Evolutionary conservation across 2,888 invertebrate species (phyloP).

Genomic region (Melanargia galathea): DNA sequence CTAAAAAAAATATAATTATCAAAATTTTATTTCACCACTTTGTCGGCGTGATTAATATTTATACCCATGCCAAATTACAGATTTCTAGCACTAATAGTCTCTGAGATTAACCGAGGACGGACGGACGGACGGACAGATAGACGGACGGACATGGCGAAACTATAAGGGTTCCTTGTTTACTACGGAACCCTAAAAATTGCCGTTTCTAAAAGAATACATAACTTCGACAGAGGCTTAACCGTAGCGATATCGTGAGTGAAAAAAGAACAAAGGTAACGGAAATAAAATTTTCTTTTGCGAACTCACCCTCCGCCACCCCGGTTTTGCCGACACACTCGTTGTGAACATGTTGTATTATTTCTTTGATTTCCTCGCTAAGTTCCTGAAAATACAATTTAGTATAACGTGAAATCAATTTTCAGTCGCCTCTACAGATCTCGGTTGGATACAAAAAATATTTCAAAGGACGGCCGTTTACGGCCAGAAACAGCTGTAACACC

Average conservation of each 20-base stretch:
- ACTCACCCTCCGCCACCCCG: conserved; percentile 76
- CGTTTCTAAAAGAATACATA: conserved; percentile 31
- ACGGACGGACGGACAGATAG: no score
- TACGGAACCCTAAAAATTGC: no score
- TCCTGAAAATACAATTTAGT: conserved; percentile 63
- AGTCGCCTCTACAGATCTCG: conserved; percentile 27
- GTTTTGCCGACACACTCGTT: conserved; percentile 75
- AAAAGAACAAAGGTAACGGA: conserved; percentile 67
- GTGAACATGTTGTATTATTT: conserved; percentile 78
- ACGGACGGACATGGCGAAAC: no score
- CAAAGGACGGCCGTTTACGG: conserved; percentile 21
- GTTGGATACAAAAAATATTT: conserved; percentile 31
- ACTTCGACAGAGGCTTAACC: conserved; percentile 51
- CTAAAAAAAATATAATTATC: no score
- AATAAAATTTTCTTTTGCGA: conserved; percentile 65
- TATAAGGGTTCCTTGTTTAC: no score
- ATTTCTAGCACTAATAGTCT: no score
- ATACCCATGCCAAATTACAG: no score
- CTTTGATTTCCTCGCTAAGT: conserved; percentile 78
- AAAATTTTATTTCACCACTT: no score
- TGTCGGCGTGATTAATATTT: no score
- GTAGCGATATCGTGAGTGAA: conserved; percentile 64
- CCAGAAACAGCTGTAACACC: conserved; percentile 7
- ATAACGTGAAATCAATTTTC: conserved; percentile 42
- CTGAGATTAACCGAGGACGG: no score